phyloP scores from a whole-genome alignment of 1,140 invertebrate genomes.

The Calliphora vicina region DNA sequence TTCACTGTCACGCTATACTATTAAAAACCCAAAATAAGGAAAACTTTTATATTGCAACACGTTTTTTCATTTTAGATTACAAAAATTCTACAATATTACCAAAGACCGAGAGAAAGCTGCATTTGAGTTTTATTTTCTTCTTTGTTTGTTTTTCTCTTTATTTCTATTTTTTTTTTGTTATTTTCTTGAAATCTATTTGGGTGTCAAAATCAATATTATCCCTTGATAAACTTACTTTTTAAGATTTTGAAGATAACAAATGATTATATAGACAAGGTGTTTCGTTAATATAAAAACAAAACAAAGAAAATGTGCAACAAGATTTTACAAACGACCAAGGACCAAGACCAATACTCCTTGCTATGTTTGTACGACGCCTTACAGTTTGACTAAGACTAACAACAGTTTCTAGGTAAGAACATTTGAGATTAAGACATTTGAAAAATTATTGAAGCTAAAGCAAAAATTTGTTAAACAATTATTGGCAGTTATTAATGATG shows the following conservation, averaged over 20 bases:
- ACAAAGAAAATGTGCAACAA: neutral
- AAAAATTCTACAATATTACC: neutral
- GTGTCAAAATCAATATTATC: constrained; percentile 34
- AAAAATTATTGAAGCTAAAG: constrained; percentile 26
- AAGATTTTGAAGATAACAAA: constrained; percentile 35
- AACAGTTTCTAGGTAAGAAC: neutral
- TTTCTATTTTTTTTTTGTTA: neutral
- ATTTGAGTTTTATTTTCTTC: neutral
- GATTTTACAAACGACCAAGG: neutral
- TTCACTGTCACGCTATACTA: neutral
- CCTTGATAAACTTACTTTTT: constrained; percentile 26
- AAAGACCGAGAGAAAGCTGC: neutral
- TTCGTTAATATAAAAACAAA: neutral
- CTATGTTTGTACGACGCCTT: neutral
- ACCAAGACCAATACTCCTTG: neutral
- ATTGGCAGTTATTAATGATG: constrained; percentile 34
- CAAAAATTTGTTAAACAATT: constrained; percentile 24
- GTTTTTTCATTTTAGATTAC: constrained; percentile 6
- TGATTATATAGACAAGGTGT: constrained; percentile 16
- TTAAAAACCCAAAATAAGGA: neutral
- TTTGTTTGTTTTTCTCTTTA: neutral
- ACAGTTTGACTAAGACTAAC: constrained; percentile 5
- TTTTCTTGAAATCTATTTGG: neutral
- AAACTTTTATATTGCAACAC: neutral
- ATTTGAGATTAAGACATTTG: constrained; percentile 24